Evolutionary conservation across 2,797 vertebrate species (phyloP).

Genomic region (Esox lucius): DNA sequence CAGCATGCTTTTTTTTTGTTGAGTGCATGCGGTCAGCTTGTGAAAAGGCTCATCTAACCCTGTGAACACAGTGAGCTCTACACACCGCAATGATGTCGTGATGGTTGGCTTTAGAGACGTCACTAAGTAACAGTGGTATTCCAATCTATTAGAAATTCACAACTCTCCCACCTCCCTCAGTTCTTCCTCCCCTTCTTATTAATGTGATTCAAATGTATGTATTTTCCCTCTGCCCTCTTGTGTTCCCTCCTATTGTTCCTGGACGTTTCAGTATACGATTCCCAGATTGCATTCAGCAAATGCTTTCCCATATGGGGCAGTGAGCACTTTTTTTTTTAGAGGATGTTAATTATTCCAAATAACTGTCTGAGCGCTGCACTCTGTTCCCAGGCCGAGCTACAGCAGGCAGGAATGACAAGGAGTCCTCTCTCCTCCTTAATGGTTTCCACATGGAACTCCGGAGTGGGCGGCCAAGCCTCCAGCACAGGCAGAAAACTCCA

Average conservation of each 20-base stretch:
- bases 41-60: background rate
- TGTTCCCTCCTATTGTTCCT: constrained; percentile 2
- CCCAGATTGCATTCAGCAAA: constrained; percentile 41
- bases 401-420: constrained; percentile 62
- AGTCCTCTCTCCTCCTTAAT: constrained; percentile 71
- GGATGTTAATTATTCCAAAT: constrained; percentile 73
- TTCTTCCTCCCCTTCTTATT: too few species aligned
- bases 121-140: constrained; percentile 14
- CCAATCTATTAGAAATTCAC: constrained; percentile 1
- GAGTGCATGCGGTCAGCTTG: background rate
- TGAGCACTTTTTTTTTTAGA: constrained; percentile 32
- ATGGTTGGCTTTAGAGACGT: background rate
- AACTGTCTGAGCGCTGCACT: constrained; percentile 62
- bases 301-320: constrained; percentile 50
- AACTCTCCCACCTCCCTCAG: constrained; percentile 1
- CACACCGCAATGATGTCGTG: background rate
- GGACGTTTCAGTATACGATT: constrained; percentile 23
- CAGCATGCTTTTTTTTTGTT: background rate
- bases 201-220: too few species aligned
- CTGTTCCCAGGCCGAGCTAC: constrained; percentile 74
- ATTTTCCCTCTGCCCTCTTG: constrained; percentile 2
- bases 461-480: constrained; percentile 79
- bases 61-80: background rate
- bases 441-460: constrained; percentile 86
- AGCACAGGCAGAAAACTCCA: constrained; percentile 92